Evolutionary conservation across 2,797 vertebrate genomes (phyloP).

Genomic region (Mus caroli): DNA sequence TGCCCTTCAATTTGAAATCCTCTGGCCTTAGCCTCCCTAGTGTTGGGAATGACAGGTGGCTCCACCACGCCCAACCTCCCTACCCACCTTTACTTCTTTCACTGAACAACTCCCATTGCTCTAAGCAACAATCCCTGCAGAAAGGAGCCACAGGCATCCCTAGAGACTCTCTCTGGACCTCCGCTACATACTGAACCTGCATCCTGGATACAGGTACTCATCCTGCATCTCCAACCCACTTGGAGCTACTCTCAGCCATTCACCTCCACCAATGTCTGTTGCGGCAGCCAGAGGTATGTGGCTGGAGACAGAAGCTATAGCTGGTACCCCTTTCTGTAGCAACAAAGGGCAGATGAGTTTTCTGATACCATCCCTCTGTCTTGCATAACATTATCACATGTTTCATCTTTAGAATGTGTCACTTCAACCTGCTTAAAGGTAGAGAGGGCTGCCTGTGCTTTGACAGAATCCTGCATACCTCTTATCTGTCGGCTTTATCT

Average conservation of each 20-base stretch:
- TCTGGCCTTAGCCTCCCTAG: neutral
- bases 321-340: neutral
- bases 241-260: neutral
- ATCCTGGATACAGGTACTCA: neutral
- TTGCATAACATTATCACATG: neutral
- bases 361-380: neutral
- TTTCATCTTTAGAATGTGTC: neutral
- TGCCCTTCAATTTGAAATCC: neutral
- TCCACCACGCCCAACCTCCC: neutral
- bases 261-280: neutral
- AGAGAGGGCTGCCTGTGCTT: neutral
- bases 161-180: neutral
- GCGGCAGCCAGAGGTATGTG: neutral
- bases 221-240: neutral
- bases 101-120: neutral
- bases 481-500: neutral
- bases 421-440: conserved; percentile 19
- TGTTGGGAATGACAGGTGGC: neutral
- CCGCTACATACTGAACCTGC: neutral
- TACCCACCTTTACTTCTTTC: neutral
- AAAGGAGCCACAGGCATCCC: neutral
- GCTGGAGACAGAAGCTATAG: neutral
- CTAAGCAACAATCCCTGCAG: neutral
- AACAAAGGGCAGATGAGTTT: neutral
- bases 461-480: neutral